Base-by-base conservation (phyloP, 2,113 vertebrate genomes). In the Corythoichthys haematopterus region DNA sequence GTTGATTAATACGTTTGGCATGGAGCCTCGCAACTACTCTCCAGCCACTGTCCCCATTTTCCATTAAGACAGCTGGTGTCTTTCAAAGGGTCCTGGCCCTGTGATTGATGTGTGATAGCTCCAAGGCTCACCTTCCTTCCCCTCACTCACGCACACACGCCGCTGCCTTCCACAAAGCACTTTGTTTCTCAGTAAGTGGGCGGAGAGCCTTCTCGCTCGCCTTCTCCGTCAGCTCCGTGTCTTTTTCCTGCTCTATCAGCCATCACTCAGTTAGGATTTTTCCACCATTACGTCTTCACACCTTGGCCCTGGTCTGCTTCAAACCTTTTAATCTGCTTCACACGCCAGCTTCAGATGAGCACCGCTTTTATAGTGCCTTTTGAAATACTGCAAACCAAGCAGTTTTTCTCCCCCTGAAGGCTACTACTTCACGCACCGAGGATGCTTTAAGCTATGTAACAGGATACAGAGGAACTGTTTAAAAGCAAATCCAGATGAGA, bases 31-130 rank as follows among this genome's bases (percentile, higher is more conserved):
- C 20, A 28, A 71, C 74, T 64, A 72, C 71, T 68, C 74, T 66
- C 50, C 66, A 68, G 37, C 81, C 78, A 33, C 65, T 73, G 40
- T 7, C 33, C 12, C 28, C 70, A 66, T 86, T 89, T 88, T 88
- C 88, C 88, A 88, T 89, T 89, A 89, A 90, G 89, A 89, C 88
- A 92, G 88, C 88, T 90, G 85, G 81, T 87, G 81, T 90, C 88
- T 90, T 85, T 87, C 88, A 90, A 84, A 89, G 86, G 87, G 88
- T 89, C 84, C 80, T 75, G 89, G 86, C 86, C 83, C 70, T 58
- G 85, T 90, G 90, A 92, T 91, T 92, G 91, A 92, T 91, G 89
- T 81, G 86, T 90, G 90, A 90, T 92, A 86, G 88, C 84, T 90
- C 78, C 86, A 69, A 83, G 87, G 82, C 77, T 91, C 87, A 90